Evolutionary conservation across 2,888 invertebrate species (phyloP).

Genomic region (Patella caerulea): DNA sequence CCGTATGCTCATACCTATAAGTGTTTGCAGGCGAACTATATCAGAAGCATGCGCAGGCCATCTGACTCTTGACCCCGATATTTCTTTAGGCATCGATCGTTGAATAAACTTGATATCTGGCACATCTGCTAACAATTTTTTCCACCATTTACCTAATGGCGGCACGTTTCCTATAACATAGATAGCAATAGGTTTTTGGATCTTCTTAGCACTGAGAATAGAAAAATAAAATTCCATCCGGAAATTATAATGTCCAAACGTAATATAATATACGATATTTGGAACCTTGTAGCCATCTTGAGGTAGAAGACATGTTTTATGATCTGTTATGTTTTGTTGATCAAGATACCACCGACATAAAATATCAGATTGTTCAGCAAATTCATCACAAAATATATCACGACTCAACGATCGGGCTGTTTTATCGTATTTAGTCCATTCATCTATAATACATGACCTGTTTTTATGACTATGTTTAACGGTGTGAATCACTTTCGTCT

Average conservation of each 20-base stretch:
- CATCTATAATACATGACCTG: background rate
- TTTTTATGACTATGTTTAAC: no score
- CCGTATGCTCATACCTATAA: constrained; percentile 32
- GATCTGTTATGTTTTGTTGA: background rate
- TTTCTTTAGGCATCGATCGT: background rate
- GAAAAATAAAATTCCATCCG: background rate
- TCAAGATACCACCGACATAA: background rate
- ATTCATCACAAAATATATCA: constrained; percentile 8
- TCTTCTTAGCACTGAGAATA: constrained; percentile 1
- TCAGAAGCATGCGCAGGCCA: constrained; percentile 33
- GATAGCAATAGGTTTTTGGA: background rate
- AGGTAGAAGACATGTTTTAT: background rate
- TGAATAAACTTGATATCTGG: background rate
- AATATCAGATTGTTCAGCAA: background rate
- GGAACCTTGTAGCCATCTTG: background rate
- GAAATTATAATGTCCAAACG: background rate
- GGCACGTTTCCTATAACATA: background rate
- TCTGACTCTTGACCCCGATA: constrained; percentile 9
- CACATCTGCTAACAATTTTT: background rate
- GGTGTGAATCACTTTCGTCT: no score
- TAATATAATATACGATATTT: background rate
- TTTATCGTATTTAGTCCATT: background rate
- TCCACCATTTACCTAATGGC: background rate
- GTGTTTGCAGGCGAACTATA: constrained; percentile 35
- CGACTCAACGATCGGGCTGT: background rate